These are phyloP conservation scores for Rousettus leschenaultii DNA, from an alignment of 2,113 vertebrate genomes.

Conservation along the genomic window DNA sequence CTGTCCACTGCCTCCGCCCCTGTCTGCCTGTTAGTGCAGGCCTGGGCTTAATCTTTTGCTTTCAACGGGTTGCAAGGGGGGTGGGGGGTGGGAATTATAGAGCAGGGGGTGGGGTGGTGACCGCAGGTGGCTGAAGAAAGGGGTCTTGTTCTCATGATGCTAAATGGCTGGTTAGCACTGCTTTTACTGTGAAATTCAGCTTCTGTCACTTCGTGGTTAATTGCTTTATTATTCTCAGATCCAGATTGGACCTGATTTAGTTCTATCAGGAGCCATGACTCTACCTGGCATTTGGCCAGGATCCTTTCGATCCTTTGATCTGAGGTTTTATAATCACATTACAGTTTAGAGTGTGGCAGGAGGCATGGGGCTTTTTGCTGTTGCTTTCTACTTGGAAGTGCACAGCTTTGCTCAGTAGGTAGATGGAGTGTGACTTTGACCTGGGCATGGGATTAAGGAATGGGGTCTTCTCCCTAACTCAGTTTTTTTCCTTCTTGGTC, in stretches of 20 bases:
- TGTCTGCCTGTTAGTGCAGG: slow-evolving; percentile 25
- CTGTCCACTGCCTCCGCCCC: slow-evolving; percentile 64
- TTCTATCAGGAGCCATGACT: slow-evolving; percentile 66
- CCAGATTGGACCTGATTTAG: slow-evolving; percentile 66
- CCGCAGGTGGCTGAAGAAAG: slow-evolving; percentile 76
- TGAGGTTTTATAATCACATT: slow-evolving; percentile 61
- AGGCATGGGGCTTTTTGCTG: not conserved
- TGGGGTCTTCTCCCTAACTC: not conserved
- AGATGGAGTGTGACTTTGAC: not conserved
- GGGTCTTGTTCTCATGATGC: slow-evolving; percentile 71
- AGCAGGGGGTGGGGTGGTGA: slow-evolving; percentile 66
- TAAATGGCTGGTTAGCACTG: slow-evolving; percentile 64
- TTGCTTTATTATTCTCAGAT: slow-evolving; percentile 59
- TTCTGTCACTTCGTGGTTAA: slow-evolving; percentile 62
- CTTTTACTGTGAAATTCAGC: slow-evolving; percentile 74
- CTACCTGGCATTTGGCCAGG: slow-evolving; percentile 65
- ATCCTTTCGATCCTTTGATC: slow-evolving; percentile 68
- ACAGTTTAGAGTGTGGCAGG: slow-evolving; percentile 3
- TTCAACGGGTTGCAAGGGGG: slow-evolving; percentile 52
- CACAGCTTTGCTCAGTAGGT: not conserved
- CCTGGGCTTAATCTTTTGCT: slow-evolving; percentile 66
- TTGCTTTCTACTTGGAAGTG: not conserved
- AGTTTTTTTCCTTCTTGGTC: slow-evolving; percentile 4
- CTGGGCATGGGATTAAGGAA: not conserved
- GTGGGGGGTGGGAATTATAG: slow-evolving; percentile 33